A percentile compares a stretch with the other conserved stretches of the same genome.
Evolutionary conservation across 2,113 vertebrate species (phyloP).

Genomic region (Mobula hypostoma): DNA sequence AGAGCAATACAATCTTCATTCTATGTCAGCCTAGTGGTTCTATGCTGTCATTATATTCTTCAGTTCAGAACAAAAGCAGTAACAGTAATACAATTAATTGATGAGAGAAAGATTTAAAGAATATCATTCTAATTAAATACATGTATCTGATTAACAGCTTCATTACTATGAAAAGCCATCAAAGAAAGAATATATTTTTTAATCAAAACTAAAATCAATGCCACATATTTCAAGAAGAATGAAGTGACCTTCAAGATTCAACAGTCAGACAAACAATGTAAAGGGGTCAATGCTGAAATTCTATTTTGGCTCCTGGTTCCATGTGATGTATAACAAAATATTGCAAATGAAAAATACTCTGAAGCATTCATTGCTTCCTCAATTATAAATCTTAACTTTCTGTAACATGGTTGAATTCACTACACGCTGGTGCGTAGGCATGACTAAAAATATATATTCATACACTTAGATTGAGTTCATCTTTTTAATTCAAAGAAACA

Average conservation of each 20-base stretch:
- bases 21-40: not conserved
- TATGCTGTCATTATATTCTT: not conserved
- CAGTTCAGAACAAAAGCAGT: not conserved
- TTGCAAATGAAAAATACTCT: not conserved
- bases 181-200: not conserved
- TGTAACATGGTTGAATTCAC: not conserved
- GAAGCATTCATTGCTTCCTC: not conserved
- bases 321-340: not conserved
- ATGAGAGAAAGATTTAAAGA: not conserved
- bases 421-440: not conserved
- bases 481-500: not conserved
- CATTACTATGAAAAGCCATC: conserved; percentile 15
- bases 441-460: not conserved
- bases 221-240: conserved; percentile 19
- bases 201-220: not conserved
- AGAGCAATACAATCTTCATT: not conserved
- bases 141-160: not conserved
- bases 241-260: not conserved
- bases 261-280: conserved; percentile 27
- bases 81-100: conserved; percentile 19
- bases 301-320: not conserved
- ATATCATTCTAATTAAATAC: not conserved
- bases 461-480: not conserved
- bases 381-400: conserved; percentile 6
- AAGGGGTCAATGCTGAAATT: not conserved